Base-by-base conservation (phyloP, 1,140 invertebrate species). In the Ips typographus region DNA sequence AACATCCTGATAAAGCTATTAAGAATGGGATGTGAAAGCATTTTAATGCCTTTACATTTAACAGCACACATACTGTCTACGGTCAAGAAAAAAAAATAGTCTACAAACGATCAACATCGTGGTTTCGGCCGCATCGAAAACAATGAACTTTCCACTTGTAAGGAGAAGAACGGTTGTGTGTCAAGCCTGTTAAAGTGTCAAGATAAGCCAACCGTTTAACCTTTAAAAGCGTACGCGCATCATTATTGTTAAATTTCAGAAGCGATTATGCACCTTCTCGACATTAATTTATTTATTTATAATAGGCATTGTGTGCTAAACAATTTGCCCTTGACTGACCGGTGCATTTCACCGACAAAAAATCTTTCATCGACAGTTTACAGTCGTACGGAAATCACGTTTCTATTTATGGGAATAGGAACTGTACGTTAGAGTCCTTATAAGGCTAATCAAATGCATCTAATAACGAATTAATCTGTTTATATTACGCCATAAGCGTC, bases 401-500 rank as follows among this genome's bases (percentile, higher is more conserved):
- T 49, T 49, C 44, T 49, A 49, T 49, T 49, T 49, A 49, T 49
- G 44, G 44, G 7, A 8, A 49, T 1, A 49, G 44, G 44, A 49
- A 49, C 44, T 22, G 7, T 8, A 49, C 44, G 44, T 49, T 49
- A 49, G 22, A 6, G 6, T 6, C 44, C 44, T 49, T 49, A 49
- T 49, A 49, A 49, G 44, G 44, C 44, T 49, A 49, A 49, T 49
- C 44, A 22, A 49, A 49, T 49, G 44, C 44, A 22, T 49, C 44
- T 49, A 49, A 49, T 49, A 49, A 49, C 44, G 44, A 49, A 49
- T 49, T 49, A 49, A 49, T 49, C 44, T 49, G 44, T 49, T 49
- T 49, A 49, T 49, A 49, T 49, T 49, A 49, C 44, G 44, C 44
- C 44, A 49, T 49, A 49, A 49, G 44, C 44, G 44, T 49, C 44